Conservation (phyloP, 2,113 vertebrate species). For the Sinocyclocheilus anophthalmus region DNA sequence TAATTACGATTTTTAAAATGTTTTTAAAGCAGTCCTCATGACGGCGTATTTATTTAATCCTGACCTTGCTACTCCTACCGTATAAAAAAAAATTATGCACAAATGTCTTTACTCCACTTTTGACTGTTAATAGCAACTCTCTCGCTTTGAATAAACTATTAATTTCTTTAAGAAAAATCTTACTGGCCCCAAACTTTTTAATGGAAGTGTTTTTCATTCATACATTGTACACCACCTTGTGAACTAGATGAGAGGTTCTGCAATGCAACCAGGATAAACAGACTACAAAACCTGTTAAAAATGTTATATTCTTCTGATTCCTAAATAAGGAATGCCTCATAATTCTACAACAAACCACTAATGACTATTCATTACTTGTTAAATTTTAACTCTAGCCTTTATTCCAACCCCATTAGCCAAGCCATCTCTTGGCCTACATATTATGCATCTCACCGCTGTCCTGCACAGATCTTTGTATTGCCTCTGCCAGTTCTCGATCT, state of each 20-base stretch:
- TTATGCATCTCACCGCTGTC: constrained; percentile 84
- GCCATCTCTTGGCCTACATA: not conserved
- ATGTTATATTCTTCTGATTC: not conserved
- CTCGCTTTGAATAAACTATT: too few relatives aligned
- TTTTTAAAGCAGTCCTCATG: too few relatives aligned
- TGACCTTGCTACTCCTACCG: too few relatives aligned
- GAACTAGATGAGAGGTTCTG: constrained; percentile 20
- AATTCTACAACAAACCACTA: not conserved
- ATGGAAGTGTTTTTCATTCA: not conserved
- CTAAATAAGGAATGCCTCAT: not conserved
- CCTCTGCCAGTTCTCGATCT: constrained; percentile 94
- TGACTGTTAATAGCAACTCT: too few relatives aligned
- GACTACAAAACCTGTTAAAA: not conserved
- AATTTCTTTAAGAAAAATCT: not conserved
- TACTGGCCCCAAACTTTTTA: too few relatives aligned
- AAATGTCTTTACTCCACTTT: too few relatives aligned
- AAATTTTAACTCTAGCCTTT: constrained; percentile 1
- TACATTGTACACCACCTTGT: constrained; percentile 46
- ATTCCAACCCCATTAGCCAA: not conserved
- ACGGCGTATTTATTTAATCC: too few relatives aligned
- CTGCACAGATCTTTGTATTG: constrained; percentile 92
- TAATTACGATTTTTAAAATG: too few relatives aligned
- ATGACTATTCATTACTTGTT: not conserved
- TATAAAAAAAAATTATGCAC: too few relatives aligned
- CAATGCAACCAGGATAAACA: constrained; percentile 46